Conservation (phyloP, 2,113 vertebrate species). For the Pomatorhinus ruficollis region DNA sequence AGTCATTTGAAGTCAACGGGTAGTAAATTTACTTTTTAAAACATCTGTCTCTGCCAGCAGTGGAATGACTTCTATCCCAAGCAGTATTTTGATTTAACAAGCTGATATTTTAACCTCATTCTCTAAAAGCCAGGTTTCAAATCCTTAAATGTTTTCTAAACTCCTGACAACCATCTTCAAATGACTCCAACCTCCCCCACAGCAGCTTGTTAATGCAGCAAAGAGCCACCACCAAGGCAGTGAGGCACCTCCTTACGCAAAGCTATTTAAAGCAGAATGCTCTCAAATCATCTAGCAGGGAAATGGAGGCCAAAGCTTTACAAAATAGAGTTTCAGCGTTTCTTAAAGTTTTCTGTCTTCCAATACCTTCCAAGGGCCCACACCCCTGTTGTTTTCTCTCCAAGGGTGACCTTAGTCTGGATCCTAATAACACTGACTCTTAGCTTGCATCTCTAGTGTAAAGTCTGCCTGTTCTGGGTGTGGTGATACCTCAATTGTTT, state of each 20-base stretch:
- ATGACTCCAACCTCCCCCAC: neutral
- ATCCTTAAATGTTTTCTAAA: neutral
- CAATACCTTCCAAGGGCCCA: neutral
- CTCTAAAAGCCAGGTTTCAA: neutral
- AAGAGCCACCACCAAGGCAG: neutral
- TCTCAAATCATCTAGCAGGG: neutral
- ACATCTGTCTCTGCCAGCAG: neutral
- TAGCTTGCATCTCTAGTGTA: neutral
- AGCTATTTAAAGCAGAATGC: neutral
- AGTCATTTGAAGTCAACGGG: neutral
- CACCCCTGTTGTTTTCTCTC: neutral
- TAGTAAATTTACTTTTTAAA: neutral
- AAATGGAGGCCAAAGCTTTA: neutral
- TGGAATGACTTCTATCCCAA: neutral
- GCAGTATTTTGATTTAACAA: neutral
- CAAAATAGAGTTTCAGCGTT: neutral
- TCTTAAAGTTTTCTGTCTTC: neutral
- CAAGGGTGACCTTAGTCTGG: neutral
- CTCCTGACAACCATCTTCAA: neutral
- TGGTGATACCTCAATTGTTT: neutral
- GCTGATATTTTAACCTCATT: neutral
- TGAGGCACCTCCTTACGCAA: neutral
- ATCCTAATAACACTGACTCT: neutral
- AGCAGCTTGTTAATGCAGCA: neutral
- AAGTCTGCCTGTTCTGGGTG: neutral